A percentile compares a stretch with the other conserved stretches of the same genome.
Evolutionary conservation across 2,113 vertebrate genomes (phyloP).

Genomic region (Etia nguti): DNA sequence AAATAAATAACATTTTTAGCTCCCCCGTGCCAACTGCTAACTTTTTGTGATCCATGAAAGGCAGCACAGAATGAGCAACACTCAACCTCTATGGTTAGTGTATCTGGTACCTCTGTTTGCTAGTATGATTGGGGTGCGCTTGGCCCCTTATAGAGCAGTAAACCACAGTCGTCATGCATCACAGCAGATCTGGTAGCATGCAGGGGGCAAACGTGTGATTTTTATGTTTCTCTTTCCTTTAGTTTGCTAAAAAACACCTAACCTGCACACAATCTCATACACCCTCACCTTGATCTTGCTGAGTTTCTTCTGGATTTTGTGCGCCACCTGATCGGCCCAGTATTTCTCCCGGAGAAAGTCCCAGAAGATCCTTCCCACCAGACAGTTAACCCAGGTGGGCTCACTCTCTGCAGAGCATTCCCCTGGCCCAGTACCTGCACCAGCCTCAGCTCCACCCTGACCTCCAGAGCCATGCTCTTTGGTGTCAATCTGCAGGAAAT

Average conservation of each 20-base stretch:
- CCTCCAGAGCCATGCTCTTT: constrained; percentile 27
- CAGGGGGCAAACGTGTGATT: neutral
- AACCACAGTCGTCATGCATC: neutral
- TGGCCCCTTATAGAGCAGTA: neutral
- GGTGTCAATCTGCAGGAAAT: constrained; percentile 17
- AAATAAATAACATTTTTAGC: neutral
- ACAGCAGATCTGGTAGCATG: neutral
- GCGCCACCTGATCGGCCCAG: constrained; percentile 80
- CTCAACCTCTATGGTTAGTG: neutral
- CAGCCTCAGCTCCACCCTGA: constrained; percentile 14
- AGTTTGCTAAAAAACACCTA: neutral
- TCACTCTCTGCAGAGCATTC: constrained; percentile 8
- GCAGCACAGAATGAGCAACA: neutral
- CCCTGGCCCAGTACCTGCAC: neutral
- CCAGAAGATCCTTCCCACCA: constrained; percentile 82
- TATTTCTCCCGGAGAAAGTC: constrained; percentile 81
- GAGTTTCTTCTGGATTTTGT: constrained; percentile 85
- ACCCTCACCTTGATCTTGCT: constrained; percentile 81
- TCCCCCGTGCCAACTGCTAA: neutral
- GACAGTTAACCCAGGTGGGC: constrained; percentile 76
- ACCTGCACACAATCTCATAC: neutral
- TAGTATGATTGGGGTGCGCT: neutral
- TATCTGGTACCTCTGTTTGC: neutral
- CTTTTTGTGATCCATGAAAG: neutral
- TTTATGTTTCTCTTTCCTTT: neutral